Conservation (phyloP, 2,113 vertebrate genomes). For the Antigone vipio region DNA sequence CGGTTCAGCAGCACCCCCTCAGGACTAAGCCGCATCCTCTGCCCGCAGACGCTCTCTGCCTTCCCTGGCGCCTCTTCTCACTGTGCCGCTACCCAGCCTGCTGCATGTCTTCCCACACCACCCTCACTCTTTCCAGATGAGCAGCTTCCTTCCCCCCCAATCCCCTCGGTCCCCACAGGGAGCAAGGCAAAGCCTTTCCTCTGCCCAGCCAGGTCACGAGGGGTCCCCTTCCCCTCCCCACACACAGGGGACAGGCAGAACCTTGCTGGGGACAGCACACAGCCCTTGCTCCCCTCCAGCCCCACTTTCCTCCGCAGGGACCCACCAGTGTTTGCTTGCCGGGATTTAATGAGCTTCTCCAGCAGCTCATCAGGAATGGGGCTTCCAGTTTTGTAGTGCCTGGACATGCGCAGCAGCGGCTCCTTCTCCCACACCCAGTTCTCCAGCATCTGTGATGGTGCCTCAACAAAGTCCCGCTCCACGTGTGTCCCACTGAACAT, state of each 20-base stretch:
- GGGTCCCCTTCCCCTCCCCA: background rate
- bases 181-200: background rate
- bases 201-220: background rate
- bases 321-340: slow-evolving; percentile 93
- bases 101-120: background rate
- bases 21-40: background rate
- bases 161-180: fast-evolving
- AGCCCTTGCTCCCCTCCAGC: too few species aligned
- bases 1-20: background rate
- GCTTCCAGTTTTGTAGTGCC: slow-evolving; percentile 83
- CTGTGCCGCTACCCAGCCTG: background rate
- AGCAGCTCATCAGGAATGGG: slow-evolving; percentile 86
- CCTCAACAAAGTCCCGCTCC: slow-evolving; percentile 96
- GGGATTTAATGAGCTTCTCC: slow-evolving; percentile 91
- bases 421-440: slow-evolving; percentile 99
- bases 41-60: background rate
- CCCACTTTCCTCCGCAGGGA: background rate
- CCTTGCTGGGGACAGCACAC: background rate
- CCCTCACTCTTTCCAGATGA: fast-evolving
- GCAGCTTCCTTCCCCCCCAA: background rate
- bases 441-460: slow-evolving; percentile 97
- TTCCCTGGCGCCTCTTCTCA: background rate
- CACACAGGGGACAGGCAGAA: too few species aligned
- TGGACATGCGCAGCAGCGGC: slow-evolving; percentile 90
- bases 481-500: slow-evolving; percentile 98